These are phyloP conservation scores for Euura lappo DNA, from an alignment of 1,140 invertebrate species.

Conservation along the genomic window DNA sequence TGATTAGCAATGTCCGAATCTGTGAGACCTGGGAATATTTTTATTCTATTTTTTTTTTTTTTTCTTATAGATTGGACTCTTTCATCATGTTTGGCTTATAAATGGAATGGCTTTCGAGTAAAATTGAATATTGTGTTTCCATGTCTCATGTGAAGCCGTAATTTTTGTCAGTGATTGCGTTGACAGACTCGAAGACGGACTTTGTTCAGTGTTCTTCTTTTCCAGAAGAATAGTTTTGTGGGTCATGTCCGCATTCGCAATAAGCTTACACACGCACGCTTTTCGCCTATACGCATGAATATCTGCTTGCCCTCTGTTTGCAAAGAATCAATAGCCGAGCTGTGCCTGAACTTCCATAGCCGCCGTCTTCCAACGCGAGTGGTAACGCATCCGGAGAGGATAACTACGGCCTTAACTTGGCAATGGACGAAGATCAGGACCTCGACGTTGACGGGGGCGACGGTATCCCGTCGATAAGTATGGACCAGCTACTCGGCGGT, in stretches of 20 bases:
- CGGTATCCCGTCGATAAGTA: slow-evolving; percentile 49
- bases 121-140: not conserved
- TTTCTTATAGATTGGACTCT: too few relatives aligned
- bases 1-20: too few relatives aligned
- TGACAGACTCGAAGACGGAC: too few relatives aligned
- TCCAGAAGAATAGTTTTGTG: slow-evolving; percentile 22
- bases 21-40: too few relatives aligned
- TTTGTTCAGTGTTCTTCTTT: too few relatives aligned
- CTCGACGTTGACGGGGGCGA: slow-evolving; percentile 37
- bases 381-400: slow-evolving; percentile 39
- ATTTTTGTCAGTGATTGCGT: too few relatives aligned
- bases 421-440: slow-evolving; percentile 43
- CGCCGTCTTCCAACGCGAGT: slow-evolving; percentile 36
- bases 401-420: slow-evolving; percentile 44
- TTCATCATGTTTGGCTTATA: too few relatives aligned
- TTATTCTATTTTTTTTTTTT: too few relatives aligned
- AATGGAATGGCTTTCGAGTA: not conserved
- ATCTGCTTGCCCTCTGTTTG: slow-evolving; percentile 57
- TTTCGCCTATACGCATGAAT: slow-evolving; percentile 48
- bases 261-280: slow-evolving; percentile 55
- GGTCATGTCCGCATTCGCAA: too few relatives aligned
- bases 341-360: slow-evolving; percentile 57
- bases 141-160: too few relatives aligned
- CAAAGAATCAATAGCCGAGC: slow-evolving; percentile 58
- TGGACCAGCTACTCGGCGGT: slow-evolving; percentile 54